phyloP scores from a whole-genome alignment of 2,888 invertebrate species.

The Capitulum mitella region DNA sequence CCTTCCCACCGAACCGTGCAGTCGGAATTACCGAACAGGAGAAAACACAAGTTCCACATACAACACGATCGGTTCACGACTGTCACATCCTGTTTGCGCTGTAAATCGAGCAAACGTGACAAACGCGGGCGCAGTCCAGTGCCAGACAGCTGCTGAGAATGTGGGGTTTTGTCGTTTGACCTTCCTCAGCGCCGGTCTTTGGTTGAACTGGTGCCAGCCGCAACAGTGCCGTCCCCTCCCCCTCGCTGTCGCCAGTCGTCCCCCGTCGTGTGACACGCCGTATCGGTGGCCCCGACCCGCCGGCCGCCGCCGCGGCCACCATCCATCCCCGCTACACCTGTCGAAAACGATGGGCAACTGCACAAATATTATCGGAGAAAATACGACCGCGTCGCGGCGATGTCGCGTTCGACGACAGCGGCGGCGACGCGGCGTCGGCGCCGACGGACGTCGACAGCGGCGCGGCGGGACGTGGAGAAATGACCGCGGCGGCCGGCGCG shows the following conservation, averaged over 20 bases:
- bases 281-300: background rate
- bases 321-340: background rate
- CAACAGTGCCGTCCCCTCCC: background rate
- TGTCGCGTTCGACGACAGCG: conserved; percentile 13
- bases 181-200: no score
- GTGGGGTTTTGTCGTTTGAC: no score
- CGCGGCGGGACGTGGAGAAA: background rate
- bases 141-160: no score
- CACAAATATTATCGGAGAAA: conserved; percentile 21
- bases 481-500: background rate
- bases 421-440: background rate
- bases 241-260: background rate
- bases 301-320: background rate
- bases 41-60: no score
- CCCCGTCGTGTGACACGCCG: background rate
- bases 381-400: background rate
- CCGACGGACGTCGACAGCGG: conserved; percentile 7
- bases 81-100: no score
- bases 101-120: no score
- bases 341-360: conserved; percentile 8
- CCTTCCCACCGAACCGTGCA: no score
- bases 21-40: no score
- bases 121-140: no score
- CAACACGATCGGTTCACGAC: no score
- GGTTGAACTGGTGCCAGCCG: background rate